Percentiles rank a stretch among this genome's conserved stretches.
Conservation (phyloP, 1,140 invertebrate genomes). For the Drosophila pallidifrons region DNA sequence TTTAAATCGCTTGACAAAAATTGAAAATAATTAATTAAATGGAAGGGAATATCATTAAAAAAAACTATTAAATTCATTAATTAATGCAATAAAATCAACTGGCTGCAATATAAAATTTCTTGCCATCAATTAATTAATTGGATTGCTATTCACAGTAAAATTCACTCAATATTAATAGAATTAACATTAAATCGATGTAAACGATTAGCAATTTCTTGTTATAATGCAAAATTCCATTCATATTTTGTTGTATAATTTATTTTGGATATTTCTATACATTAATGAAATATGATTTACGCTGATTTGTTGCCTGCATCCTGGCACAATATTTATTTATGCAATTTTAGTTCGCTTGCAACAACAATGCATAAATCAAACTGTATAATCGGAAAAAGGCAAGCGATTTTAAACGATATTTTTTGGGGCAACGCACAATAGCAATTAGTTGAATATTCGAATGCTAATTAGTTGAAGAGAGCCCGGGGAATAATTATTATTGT, state of each 20-base stretch:
- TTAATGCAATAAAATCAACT: too few species aligned
- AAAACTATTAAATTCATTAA: neutral
- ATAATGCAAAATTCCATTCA: neutral
- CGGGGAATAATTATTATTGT: slow-evolving; percentile 34
- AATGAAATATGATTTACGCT: slow-evolving; percentile 50
- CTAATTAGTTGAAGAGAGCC: slow-evolving; percentile 55
- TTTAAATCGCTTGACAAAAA: too few species aligned
- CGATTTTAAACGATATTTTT: slow-evolving; percentile 1
- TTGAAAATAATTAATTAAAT: too few species aligned
- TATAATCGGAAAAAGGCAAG: neutral
- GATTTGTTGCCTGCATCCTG: slow-evolving; percentile 37
- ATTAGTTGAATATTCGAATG: slow-evolving; percentile 55
- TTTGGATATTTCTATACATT: slow-evolving; percentile 35
- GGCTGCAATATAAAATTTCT: too few species aligned
- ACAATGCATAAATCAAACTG: slow-evolving; percentile 35
- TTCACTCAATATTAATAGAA: neutral
- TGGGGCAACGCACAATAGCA: slow-evolving; percentile 41
- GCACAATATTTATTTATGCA: slow-evolving; percentile 13
- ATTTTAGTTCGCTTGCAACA: neutral
- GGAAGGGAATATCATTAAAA: too few species aligned
- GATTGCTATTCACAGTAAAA: neutral
- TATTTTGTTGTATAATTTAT: slow-evolving; percentile 11
- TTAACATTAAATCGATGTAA: neutral
- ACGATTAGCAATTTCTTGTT: neutral
- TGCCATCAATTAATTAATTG: neutral